These are phyloP conservation scores for Henricia sp. DNA, from an alignment of 53 echinoderm and acorn worm species.

Conservation along the genomic window DNA sequence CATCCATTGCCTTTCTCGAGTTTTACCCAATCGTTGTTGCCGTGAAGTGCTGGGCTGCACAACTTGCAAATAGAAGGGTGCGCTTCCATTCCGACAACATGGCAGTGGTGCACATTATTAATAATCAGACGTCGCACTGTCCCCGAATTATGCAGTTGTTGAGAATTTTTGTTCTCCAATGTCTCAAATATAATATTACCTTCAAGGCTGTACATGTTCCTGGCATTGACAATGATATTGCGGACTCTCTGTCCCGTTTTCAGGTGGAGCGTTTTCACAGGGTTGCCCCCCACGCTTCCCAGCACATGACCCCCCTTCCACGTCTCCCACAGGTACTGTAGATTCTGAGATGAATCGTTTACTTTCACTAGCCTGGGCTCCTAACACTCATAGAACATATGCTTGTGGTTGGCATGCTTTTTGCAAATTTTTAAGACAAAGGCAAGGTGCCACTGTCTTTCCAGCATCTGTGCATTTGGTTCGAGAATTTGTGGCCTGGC, in stretches of 20 bases:
- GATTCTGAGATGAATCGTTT: not conserved
- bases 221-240: not conserved
- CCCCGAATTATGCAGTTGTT: slow-evolving; percentile 25
- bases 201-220: slow-evolving; percentile 34
- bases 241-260: slow-evolving; percentile 10
- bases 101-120: slow-evolving; percentile 54
- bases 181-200: slow-evolving; percentile 32
- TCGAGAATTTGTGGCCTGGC: slow-evolving; percentile 22
- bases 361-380: not conserved
- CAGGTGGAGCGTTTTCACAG: slow-evolving; percentile 10
- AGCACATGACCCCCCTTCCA: not conserved
- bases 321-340: not conserved
- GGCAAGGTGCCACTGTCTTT: not conserved
- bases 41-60: slow-evolving; percentile 27
- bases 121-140: slow-evolving; percentile 47
- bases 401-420: not conserved
- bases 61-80: slow-evolving; percentile 20
- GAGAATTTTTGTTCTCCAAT: slow-evolving; percentile 34
- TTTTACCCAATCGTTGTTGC: slow-evolving; percentile 42
- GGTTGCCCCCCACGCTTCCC: not conserved
- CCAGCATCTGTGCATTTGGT: not conserved
- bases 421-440: not conserved
- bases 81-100: slow-evolving; percentile 51
- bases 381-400: not conserved
- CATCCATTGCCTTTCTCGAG: slow-evolving; percentile 47